Percentiles rank a stretch among this genome's conserved stretches.
These are phyloP conservation scores for Lethrus apterus DNA, from an alignment of 1,140 invertebrate species.

Conservation along the genomic window DNA sequence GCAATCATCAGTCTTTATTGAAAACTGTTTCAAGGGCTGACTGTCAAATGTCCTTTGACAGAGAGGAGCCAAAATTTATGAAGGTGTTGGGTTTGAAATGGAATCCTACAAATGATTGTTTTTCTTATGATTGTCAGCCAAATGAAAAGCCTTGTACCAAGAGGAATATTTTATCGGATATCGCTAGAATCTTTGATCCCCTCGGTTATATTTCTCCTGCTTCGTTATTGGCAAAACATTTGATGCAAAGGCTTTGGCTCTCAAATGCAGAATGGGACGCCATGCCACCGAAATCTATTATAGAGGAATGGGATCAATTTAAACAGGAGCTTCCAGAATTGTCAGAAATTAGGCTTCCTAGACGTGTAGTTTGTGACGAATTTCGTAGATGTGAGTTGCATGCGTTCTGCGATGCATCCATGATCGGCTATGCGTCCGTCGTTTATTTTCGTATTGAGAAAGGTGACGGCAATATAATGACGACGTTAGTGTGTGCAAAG, in stretches of 20 bases:
- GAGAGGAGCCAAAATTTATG: too few relatives aligned
- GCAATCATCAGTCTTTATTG: too few relatives aligned
- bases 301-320: conserved; percentile 23
- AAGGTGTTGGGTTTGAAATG: conserved; percentile 1
- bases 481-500: conserved; percentile 28
- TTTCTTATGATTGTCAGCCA: background rate
- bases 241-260: conserved; percentile 36
- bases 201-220: conserved; percentile 27
- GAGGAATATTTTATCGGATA: background rate
- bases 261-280: conserved; percentile 33
- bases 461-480: too few relatives aligned
- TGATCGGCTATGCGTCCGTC: conserved; percentile 19
- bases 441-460: too few relatives aligned
- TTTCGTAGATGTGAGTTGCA: conserved; percentile 20
- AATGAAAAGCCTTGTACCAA: background rate
- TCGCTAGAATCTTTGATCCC: conserved; percentile 21
- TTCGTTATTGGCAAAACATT: conserved; percentile 30
- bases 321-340: conserved; percentile 15
- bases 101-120: background rate
- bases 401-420: conserved; percentile 30
- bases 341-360: conserved; percentile 15
- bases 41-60: too few relatives aligned
- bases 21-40: too few relatives aligned
- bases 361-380: background rate
- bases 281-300: conserved; percentile 17